Conservation (phyloP, 2,797 vertebrate species). For the Calcarius lapponicus region DNA sequence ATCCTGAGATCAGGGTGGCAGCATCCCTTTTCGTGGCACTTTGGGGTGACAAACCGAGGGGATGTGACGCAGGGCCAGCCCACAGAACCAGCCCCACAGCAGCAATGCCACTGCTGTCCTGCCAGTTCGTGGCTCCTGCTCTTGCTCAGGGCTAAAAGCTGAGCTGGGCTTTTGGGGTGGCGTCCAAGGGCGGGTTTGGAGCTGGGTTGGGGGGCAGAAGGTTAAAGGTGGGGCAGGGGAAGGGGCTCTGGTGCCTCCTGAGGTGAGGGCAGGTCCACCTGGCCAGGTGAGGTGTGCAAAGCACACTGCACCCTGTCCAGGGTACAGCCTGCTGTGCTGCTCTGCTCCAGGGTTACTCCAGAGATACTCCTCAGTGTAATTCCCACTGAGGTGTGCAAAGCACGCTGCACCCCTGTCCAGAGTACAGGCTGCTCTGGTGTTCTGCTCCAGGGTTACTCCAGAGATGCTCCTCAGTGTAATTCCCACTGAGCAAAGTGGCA, state of each 20-base stretch:
- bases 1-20: fast-evolving
- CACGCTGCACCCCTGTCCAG: not conserved
- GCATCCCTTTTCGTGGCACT: fast-evolving
- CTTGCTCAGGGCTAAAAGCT: not conserved
- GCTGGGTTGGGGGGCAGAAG: not conserved
- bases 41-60: not conserved
- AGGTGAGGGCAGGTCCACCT: not conserved
- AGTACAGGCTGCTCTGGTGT: too few species aligned
- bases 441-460: too few species aligned
- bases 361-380: not conserved
- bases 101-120: fast-evolving
- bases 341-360: not conserved
- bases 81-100: fast-evolving
- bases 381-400: fast-evolving
- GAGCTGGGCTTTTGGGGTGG: fast-evolving
- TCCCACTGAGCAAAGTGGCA: too few species aligned
- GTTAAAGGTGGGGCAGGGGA: not conserved
- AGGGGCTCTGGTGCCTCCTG: not conserved
- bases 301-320: not conserved
- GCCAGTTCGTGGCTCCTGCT: not conserved
- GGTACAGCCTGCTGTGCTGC: fast-evolving
- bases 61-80: fast-evolving
- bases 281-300: not conserved
- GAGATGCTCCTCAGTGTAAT: too few species aligned
- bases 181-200: not conserved